Base-by-base conservation (phyloP, 1,140 invertebrate species). In the Drosophila subobscura region DNA sequence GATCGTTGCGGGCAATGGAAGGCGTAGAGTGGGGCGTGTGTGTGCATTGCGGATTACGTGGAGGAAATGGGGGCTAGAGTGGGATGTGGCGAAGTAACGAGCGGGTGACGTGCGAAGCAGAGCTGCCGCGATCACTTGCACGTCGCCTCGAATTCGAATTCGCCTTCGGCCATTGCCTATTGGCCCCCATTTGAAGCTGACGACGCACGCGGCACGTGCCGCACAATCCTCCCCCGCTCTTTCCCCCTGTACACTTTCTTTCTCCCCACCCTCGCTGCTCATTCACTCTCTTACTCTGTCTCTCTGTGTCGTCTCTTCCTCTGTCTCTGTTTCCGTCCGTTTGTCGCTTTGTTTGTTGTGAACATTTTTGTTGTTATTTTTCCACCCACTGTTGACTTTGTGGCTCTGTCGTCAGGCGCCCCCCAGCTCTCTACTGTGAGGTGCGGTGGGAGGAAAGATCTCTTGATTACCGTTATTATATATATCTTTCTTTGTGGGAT, bases 91-190 rank as follows among this genome's bases (percentile, higher is more conserved):
- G n/a, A n/a, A n/a, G 53, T 33, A 37, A 37, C 8, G 33, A 37
- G 20, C 60, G 52, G 58, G 50, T 45, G 50, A 51, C 42, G 54
- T 59, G 65, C 27, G 64, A 46, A 70, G 60, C 57, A 12, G 33
- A 37, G 80, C 50, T 64, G 80, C 74, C 81, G 81, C 81, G 81
- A 85, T 74, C 81, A 75, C 77, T 60, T 86, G 81, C 81, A 85
- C 81, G 81, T 85, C 81, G 81, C 49, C 65, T 66, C 20, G 50
- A 61, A 65, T 59, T 27, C n/a, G 25, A 42, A 27, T 37, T 75
- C 25, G 45, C 42, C 37, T 12, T 56, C 57, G 46, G 50, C 63
- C 83, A 41, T 71, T 64, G 66, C 54, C 79, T 65, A 57, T 80
- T 74, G 72, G 72, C 77, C 60, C 73, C 72, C 72, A 85, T 77